Percentiles rank a stretch among this genome's conserved stretches.
Conservation (phyloP, 2,113 vertebrate species). For the Drymodes brunneopygia region DNA sequence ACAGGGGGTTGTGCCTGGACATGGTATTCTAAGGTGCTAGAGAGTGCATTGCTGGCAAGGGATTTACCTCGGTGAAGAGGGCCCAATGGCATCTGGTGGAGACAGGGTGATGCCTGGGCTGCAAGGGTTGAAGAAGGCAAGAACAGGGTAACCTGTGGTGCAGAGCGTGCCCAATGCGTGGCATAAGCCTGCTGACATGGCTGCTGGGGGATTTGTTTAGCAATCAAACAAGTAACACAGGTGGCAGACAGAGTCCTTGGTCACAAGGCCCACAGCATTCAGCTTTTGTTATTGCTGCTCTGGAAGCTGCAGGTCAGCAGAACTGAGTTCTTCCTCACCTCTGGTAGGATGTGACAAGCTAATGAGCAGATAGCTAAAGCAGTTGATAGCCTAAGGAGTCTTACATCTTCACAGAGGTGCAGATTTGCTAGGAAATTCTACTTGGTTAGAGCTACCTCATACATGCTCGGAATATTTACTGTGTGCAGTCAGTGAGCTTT, state of each 20-base stretch:
- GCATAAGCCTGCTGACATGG: background rate
- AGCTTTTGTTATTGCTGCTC: background rate
- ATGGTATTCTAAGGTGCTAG: background rate
- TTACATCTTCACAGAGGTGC: background rate
- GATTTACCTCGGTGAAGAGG: background rate
- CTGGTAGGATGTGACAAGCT: accelerated
- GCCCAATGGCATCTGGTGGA: background rate
- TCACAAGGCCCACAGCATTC: background rate
- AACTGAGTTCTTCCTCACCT: background rate
- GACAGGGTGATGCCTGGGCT: background rate
- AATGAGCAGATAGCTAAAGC: background rate
- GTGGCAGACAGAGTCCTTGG: background rate
- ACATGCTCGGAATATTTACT: background rate
- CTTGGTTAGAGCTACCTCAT: background rate
- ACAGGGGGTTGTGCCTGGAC: background rate
- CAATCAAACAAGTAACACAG: background rate
- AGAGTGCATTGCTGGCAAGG: background rate
- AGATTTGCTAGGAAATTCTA: background rate
- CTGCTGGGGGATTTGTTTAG: background rate
- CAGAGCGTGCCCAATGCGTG: background rate
- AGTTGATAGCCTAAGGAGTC: background rate
- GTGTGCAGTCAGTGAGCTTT: background rate
- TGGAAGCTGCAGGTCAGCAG: background rate
- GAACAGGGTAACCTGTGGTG: background rate
- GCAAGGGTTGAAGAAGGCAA: background rate